phyloP scores from a whole-genome alignment of 2,888 invertebrate genomes.

The Orthonychiurus folsomi region DNA sequence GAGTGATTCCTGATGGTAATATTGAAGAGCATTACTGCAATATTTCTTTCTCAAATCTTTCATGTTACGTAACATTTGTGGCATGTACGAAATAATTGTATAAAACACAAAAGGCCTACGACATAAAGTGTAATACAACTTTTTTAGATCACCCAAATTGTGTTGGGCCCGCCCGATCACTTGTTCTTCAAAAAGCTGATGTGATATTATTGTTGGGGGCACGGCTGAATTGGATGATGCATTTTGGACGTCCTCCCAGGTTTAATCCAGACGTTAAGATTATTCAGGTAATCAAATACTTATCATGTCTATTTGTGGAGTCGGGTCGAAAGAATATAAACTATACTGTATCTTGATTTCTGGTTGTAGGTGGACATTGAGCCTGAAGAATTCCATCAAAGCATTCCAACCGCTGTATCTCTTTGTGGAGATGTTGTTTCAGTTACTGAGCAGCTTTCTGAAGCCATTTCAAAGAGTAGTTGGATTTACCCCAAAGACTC shows the following conservation, averaged over 20 bases:
- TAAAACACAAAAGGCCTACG: too few species aligned
- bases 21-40: too few species aligned
- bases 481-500: slow-evolving; percentile 52
- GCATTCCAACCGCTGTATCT: slow-evolving; percentile 66
- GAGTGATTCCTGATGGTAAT: slow-evolving; percentile 50
- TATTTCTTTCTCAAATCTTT: too few species aligned
- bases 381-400: slow-evolving; percentile 88
- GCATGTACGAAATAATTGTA: too few species aligned
- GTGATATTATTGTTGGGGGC: slow-evolving; percentile 81
- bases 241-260: slow-evolving; percentile 84
- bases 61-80: too few species aligned
- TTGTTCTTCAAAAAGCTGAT: slow-evolving; percentile 78
- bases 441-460: slow-evolving; percentile 57
- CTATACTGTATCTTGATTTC: too few species aligned
- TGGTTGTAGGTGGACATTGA: slow-evolving; percentile 63
- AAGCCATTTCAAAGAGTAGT: slow-evolving; percentile 52
- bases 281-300: slow-evolving; percentile 59
- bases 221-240: slow-evolving; percentile 93
- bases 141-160: slow-evolving; percentile 55
- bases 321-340: not conserved
- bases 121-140: too few species aligned
- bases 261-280: slow-evolving; percentile 73
- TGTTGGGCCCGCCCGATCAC: slow-evolving; percentile 77
- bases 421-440: slow-evolving; percentile 76
- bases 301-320: not conserved